Evolutionary conservation across 2,797 vertebrate species (phyloP).

Genomic region (Sarcophilus harrisii): DNA sequence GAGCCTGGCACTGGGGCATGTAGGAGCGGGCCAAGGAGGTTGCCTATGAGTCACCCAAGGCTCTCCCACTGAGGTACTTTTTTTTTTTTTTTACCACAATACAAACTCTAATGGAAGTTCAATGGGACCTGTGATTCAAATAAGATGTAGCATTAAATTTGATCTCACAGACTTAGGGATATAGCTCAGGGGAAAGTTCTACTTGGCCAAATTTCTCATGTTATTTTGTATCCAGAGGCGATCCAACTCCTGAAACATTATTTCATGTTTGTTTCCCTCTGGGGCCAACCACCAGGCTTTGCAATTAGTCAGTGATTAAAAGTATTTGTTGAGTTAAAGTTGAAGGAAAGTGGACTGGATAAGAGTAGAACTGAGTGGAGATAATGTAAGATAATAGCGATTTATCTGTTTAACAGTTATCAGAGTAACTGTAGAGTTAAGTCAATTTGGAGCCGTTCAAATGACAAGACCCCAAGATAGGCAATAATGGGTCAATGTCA

Average conservation of each 20-base stretch:
- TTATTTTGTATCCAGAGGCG: not conserved
- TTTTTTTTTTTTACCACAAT: not conserved
- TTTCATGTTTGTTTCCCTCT: not conserved
- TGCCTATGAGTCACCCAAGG: not conserved
- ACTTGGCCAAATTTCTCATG: not conserved
- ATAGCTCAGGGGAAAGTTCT: not conserved
- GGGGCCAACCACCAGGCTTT: not conserved
- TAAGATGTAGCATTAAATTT: not conserved
- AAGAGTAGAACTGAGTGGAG: not conserved
- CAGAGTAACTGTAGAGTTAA: not conserved
- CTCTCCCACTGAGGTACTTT: not conserved
- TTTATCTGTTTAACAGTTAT: not conserved
- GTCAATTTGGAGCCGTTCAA: not conserved
- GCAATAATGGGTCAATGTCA: not conserved
- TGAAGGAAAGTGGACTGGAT: not conserved
- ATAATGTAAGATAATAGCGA: not conserved
- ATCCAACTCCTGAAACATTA: not conserved
- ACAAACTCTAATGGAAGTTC: not conserved
- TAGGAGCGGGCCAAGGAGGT: not conserved
- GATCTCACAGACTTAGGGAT: not conserved
- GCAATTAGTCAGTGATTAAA: not conserved
- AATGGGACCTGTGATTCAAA: not conserved
- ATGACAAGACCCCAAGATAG: not conserved
- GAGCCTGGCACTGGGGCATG: not conserved
- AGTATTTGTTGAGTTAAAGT: not conserved